A percentile compares a stretch with the other conserved stretches of the same genome.
These are phyloP conservation scores for Urocyon cinereoargenteus DNA, from an alignment of 2,797 vertebrate species.

Conservation along the genomic window DNA sequence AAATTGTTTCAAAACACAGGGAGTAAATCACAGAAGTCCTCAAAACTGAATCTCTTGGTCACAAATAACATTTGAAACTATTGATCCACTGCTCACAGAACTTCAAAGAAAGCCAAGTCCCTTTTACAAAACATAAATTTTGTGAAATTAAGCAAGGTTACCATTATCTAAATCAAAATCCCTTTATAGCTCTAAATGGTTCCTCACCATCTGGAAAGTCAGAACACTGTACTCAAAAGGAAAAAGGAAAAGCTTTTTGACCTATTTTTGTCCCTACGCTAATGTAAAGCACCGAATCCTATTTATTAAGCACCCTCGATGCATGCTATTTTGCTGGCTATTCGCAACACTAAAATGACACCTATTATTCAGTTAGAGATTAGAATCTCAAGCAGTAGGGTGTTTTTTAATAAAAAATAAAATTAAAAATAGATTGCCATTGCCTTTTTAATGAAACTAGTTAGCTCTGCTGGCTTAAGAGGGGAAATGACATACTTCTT, in stretches of 20 bases:
- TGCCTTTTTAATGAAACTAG: constrained; percentile 78
- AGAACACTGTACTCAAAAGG: constrained; percentile 40
- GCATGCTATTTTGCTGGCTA: not conserved
- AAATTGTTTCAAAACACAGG: not conserved
- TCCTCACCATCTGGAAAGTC: constrained; percentile 71
- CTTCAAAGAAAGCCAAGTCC: constrained; percentile 60
- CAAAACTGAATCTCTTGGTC: not conserved
- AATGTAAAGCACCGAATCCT: constrained; percentile 30
- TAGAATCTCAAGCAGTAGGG: constrained; percentile 72
- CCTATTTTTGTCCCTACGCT: constrained; percentile 73
- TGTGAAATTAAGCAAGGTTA: constrained; percentile 67
- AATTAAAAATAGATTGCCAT: constrained; percentile 83
- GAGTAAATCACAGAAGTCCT: not conserved
- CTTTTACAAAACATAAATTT: constrained; percentile 55
- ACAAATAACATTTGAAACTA: constrained; percentile 58
- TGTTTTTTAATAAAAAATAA: constrained; percentile 82
- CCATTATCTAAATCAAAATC: constrained; percentile 75
- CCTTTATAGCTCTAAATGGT: constrained; percentile 61
- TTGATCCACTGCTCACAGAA: not conserved
- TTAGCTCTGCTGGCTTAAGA: constrained; percentile 70
- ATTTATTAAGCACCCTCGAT: constrained; percentile 67
- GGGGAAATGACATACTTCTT: constrained; percentile 73
- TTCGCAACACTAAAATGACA: constrained; percentile 71
- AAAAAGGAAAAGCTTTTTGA: constrained; percentile 73
- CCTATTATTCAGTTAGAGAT: constrained; percentile 76